Evolutionary conservation across 2,797 vertebrate species (phyloP).

Genomic region (Rhinophrynus dorsalis): DNA sequence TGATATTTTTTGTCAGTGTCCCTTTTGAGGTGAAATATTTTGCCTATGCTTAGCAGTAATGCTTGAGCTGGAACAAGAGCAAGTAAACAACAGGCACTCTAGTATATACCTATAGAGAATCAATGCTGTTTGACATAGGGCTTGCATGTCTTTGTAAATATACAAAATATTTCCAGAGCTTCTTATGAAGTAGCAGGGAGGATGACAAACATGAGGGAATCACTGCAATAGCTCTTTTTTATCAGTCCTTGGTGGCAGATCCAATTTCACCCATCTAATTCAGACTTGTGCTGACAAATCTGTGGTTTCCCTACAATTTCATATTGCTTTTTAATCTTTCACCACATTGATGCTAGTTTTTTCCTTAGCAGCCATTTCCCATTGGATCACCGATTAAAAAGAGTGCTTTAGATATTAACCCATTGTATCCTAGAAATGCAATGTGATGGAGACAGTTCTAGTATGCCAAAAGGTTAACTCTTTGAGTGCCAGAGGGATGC

Average conservation of each 20-base stretch:
- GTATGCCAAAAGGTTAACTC: too few relatives aligned
- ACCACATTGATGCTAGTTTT: conserved; percentile 19
- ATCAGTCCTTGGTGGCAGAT: conserved; percentile 11
- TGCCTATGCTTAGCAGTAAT: too few relatives aligned
- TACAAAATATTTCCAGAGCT: neutral
- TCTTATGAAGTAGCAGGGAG: neutral
- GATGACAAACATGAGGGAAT: neutral
- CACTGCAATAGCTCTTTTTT: conserved; percentile 8
- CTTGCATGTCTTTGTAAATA: neutral
- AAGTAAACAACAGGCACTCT: too few relatives aligned
- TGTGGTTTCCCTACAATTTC: conserved; percentile 31
- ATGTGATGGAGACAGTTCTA: too few relatives aligned
- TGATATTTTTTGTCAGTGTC: too few relatives aligned
- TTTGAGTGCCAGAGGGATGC: too few relatives aligned
- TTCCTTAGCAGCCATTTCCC: neutral
- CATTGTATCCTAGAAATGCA: too few relatives aligned
- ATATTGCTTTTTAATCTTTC: conserved; percentile 28
- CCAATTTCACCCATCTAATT: conserved; percentile 28
- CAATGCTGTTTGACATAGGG: too few relatives aligned
- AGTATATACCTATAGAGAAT: too few relatives aligned
- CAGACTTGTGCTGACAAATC: conserved; percentile 34
- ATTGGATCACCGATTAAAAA: conserved; percentile 1
- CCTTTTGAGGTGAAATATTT: too few relatives aligned
- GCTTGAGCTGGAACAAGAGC: too few relatives aligned
- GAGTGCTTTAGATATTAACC: too few relatives aligned